Evolutionary conservation across 2,888 invertebrate species (phyloP).

Genomic region (Blastobasis lacticolella): DNA sequence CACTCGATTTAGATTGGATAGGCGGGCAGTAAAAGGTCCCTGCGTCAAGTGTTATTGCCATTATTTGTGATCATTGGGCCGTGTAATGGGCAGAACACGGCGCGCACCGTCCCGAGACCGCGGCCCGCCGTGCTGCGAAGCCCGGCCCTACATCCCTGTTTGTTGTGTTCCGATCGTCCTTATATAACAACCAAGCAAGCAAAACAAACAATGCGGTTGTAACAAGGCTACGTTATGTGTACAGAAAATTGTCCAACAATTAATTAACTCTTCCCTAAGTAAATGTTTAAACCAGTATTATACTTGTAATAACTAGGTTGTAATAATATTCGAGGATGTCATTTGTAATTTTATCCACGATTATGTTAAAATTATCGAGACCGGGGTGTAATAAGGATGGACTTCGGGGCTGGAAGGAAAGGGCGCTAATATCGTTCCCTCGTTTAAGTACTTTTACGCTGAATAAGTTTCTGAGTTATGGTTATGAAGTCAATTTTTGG

Average conservation of each 20-base stretch:
- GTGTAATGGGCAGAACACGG: neutral
- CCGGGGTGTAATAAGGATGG: neutral
- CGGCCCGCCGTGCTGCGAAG: no score
- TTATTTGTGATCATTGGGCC: neutral
- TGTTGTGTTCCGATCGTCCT: no score
- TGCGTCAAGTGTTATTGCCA: neutral
- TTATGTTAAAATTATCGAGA: constrained; percentile 4
- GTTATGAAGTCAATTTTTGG: constrained; percentile 3
- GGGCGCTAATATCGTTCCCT: constrained; percentile 1
- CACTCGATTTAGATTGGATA: neutral
- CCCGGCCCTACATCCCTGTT: no score
- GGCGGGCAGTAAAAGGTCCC: neutral
- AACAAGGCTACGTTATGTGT: no score
- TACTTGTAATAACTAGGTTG: no score
- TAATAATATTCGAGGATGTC: no score
- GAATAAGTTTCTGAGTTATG: constrained; percentile 5
- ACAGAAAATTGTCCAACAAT: no score
- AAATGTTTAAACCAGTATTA: no score
- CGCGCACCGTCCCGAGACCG: no score
- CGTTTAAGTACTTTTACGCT: constrained; percentile 2
- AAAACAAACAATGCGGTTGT: no score
- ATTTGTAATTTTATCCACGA: neutral
- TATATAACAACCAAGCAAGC: no score
- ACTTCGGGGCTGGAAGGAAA: neutral
- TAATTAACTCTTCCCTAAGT: no score